Percentiles rank a stretch among this genome's conserved stretches.
These are phyloP conservation scores for Natrix natrix DNA, from an alignment of 2,797 vertebrate species.

Conservation along the genomic window DNA sequence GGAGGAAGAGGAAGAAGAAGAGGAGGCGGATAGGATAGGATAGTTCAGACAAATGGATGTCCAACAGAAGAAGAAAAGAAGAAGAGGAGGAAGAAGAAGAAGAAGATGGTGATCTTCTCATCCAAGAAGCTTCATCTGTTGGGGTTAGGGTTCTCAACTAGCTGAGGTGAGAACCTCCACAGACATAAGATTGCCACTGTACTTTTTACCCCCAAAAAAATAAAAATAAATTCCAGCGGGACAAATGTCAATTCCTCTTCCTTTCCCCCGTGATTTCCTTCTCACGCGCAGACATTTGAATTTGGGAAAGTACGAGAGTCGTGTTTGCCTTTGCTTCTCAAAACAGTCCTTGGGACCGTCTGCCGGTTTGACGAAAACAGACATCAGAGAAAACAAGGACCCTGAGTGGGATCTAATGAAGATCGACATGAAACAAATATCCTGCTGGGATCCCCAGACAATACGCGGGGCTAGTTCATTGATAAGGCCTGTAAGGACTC, in stretches of 20 bases:
- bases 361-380: background rate
- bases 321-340: background rate
- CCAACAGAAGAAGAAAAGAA: no score
- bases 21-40: no score
- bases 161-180: no score
- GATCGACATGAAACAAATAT: background rate
- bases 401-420: background rate
- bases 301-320: background rate
- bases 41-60: no score
- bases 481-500: constrained; percentile 1
- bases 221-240: no score
- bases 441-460: constrained; percentile 41
- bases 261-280: no score
- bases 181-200: background rate
- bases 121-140: no score
- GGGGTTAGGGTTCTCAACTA: no score
- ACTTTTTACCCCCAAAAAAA: background rate
- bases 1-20: no score
- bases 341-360: background rate
- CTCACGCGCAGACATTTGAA: background rate
- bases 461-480: constrained; percentile 38
- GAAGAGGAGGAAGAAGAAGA: no score
- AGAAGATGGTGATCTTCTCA: no score
- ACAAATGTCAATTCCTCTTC: background rate
- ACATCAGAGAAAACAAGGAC: background rate